Percentiles rank a stretch among this genome's conserved stretches.
Conservation (phyloP, 2,888 invertebrate species). For the Caprella mutica region DNA sequence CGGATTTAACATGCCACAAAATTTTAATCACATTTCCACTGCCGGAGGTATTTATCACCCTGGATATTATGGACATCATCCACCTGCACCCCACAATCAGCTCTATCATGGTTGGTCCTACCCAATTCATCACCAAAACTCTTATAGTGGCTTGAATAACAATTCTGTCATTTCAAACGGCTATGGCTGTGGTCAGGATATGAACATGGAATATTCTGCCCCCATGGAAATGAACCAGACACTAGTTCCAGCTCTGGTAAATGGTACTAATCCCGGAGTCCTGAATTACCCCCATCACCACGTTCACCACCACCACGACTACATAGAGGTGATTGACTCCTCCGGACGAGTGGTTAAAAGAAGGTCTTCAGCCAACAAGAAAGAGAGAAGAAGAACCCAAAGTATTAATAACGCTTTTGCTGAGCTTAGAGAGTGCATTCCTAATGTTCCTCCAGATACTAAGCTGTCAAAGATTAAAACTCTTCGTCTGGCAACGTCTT, state of each 20-base stretch:
- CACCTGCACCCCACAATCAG: slow-evolving; percentile 21
- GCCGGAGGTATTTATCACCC: slow-evolving; percentile 18
- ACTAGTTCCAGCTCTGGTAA: background rate
- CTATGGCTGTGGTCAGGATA: slow-evolving; percentile 7
- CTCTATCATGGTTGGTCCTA: slow-evolving; percentile 30
- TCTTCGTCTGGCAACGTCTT: slow-evolving; percentile 77
- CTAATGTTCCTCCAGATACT: slow-evolving; percentile 90
- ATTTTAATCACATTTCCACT: slow-evolving; percentile 24
- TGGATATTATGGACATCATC: slow-evolving; percentile 24
- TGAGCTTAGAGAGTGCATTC: slow-evolving; percentile 82
- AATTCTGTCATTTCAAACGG: background rate
- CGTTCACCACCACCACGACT: slow-evolving; percentile 21
- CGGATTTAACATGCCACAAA: slow-evolving; percentile 33
- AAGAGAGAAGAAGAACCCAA: slow-evolving; percentile 79
- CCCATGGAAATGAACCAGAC: background rate
- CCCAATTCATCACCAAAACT: slow-evolving; percentile 9
- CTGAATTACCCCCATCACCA: slow-evolving; percentile 23
- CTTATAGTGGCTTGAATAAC: background rate
- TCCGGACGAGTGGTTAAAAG: slow-evolving; percentile 56
- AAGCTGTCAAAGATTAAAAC: slow-evolving; percentile 93
- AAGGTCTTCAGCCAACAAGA: slow-evolving; percentile 83
- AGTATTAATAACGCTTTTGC: slow-evolving; percentile 93
- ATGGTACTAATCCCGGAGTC: slow-evolving; percentile 19
- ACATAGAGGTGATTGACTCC: slow-evolving; percentile 31
- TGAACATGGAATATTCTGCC: slow-evolving; percentile 6